Base-by-base conservation (phyloP, 2,113 vertebrate species). In the Pycnonotus jocosus region DNA sequence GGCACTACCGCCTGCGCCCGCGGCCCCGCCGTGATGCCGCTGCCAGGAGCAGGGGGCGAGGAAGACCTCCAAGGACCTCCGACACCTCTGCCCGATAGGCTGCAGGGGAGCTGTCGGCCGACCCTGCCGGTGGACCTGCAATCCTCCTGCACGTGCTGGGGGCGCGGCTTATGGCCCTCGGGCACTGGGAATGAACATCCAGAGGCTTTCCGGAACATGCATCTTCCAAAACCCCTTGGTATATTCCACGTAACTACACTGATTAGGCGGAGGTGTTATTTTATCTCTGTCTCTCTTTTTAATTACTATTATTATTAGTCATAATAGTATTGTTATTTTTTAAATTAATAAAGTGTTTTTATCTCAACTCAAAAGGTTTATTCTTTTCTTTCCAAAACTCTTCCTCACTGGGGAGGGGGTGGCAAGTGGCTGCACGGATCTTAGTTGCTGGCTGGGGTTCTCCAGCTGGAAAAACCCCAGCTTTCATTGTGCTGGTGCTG, bases 21-120 rank as follows among this genome's bases (percentile, higher is more conserved):
- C 53, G 28, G 24, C 28, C 12, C 33, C 60, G 37, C 58, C 58
- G 58, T 27, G 4, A 28, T 1, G 33, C 19, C 2, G 2, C 12
- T 1, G 8, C 4, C 23, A 5, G 33, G 6, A 47, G 33, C 8
- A 31, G 15, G 7, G 2, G 16, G 3, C 7, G 0, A 7, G 3
- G 6, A 15, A 3, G 10, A 19, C 14, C 20, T 7, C 30, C 16
- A 0, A 4, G 22, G 5, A 1, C 1, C 40, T 22, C 64, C 3
- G 9, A 1, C 1, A 0, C 35, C 28, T 12, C 50, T 2, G 4
- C 33, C 24, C 8, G 0, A 4, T 11, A 45, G 50, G 21, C 9
- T 45, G 65, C 40, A 10, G 15, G 5, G 54, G 3, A 42, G 17
- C 0, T 0, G 25, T 17, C 6, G 0, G 5, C 24, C 17, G 8